Evolutionary conservation across 2,113 vertebrate species (phyloP).

Genomic region (Origma solitaria): DNA sequence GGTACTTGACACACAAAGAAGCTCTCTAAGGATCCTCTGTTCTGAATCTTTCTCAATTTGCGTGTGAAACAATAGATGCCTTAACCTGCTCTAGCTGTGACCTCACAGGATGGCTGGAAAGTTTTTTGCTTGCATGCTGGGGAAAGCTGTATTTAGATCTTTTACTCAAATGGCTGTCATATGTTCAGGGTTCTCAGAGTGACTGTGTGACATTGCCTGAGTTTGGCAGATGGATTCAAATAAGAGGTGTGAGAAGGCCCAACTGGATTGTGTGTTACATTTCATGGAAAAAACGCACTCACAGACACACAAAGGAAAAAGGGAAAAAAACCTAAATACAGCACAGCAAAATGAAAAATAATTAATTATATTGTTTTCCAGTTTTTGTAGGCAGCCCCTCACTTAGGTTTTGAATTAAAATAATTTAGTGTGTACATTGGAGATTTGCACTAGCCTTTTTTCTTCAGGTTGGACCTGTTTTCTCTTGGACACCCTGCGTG

Average conservation of each 20-base stretch:
- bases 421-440: not conserved
- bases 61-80: not conserved
- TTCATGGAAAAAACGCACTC: not conserved
- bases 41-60: not conserved
- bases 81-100: not conserved
- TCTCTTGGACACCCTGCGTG: not conserved
- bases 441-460: not conserved
- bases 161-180: not conserved
- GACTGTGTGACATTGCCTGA: not conserved
- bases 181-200: not conserved
- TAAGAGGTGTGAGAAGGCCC: not conserved
- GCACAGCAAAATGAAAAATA: not conserved
- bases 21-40: not conserved
- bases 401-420: not conserved
- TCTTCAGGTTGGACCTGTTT: not conserved
- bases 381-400: fast-evolving
- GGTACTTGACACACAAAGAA: not conserved
- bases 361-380: not conserved
- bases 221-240: not conserved
- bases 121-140: not conserved
- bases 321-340: not conserved
- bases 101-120: not conserved
- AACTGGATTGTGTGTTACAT: not conserved
- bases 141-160: not conserved
- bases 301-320: not conserved